Evolutionary conservation across 2,888 invertebrate genomes (phyloP), one percentile per base, ranked within the genome.

Genomic region (Amblyjoppa fuscipennis): DNA sequence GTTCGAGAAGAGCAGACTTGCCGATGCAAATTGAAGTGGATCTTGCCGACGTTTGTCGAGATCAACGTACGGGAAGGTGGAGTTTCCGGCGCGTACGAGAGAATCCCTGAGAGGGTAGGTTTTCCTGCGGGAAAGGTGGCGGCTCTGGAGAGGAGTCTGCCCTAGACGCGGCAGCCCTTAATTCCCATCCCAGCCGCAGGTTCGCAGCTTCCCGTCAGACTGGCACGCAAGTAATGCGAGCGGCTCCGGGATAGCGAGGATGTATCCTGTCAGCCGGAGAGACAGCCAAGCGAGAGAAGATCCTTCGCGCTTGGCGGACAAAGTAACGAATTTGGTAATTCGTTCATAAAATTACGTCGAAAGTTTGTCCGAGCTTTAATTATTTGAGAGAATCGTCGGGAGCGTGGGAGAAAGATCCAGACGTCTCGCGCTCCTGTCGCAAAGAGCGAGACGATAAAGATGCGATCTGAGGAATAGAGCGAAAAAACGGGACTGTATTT

Each of bases 11-110:
- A 41, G 45, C 41, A 45, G 59, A 74, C 73, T 74, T 64, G 61
- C 28, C 53, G 49, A 75, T 75, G 41, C 74, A 45, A 75, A 61
- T 75, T 49, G 11, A 75, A 75, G 74, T 75, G 49, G 61, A 75
- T 75, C 74, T 59, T 31, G 3, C 5, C 59, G 45, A 75, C 49
- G 61, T 75, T 38, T 16, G 31, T 38, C 74, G 49, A 64, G 61
- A 61, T 61, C 74, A 61, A 75, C 61, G 74, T 31, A 75, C 61
- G 49, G 5, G 45, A 38, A 59, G 59, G 38, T 59, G 41, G 31
- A 31, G 25, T 28, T 28, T 75, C 16, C 74, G 61, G 31, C 41
- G 49, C 31, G 61, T 61, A 31, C 74, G 6, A 13, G 61, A 61
- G 74, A 75, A 75, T 25, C n/a, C 61, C 31, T 61, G 31, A 61